These are phyloP conservation scores for Proales similis DNA, from an alignment of 1,140 invertebrate species.

Conservation along the genomic window DNA sequence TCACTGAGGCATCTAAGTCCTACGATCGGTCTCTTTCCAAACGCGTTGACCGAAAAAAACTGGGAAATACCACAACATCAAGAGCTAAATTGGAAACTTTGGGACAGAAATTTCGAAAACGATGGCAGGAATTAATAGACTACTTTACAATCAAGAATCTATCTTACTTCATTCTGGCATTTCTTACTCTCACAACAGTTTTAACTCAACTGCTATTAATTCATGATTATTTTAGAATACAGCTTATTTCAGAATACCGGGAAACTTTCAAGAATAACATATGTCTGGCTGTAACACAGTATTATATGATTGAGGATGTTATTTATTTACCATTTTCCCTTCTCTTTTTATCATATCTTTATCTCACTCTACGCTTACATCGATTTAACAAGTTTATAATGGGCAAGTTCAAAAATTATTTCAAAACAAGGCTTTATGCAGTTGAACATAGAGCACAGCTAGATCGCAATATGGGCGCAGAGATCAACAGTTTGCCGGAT, in stretches of 20 bases:
- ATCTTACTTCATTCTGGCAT: background rate
- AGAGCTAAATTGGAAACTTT: conserved; percentile 25
- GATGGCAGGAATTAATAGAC: background rate
- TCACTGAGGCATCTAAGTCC: too few species aligned
- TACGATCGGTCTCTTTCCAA: too few species aligned
- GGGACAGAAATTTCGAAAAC: conserved; percentile 4
- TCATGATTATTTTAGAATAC: background rate
- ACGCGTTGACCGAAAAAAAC: background rate
- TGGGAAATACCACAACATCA: background rate
- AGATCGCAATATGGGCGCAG: too few species aligned
- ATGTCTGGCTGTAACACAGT: conserved; percentile 4
- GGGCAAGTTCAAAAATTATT: background rate
- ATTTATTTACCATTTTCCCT: conserved; percentile 27
- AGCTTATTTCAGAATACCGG: background rate
- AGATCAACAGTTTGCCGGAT: too few species aligned
- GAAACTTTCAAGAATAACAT: background rate
- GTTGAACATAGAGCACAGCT: too few species aligned
- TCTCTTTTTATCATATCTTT: background rate
- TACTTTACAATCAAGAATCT: background rate
- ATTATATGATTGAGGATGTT: conserved; percentile 28
- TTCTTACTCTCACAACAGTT: background rate
- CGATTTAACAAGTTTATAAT: conserved; percentile 34
- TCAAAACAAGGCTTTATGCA: conserved; percentile 10
- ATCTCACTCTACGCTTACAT: background rate
- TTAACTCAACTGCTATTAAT: conserved; percentile 9